These are phyloP conservation scores for Pterois miles DNA, from an alignment of 2,797 vertebrate genomes.

Conservation along the genomic window DNA sequence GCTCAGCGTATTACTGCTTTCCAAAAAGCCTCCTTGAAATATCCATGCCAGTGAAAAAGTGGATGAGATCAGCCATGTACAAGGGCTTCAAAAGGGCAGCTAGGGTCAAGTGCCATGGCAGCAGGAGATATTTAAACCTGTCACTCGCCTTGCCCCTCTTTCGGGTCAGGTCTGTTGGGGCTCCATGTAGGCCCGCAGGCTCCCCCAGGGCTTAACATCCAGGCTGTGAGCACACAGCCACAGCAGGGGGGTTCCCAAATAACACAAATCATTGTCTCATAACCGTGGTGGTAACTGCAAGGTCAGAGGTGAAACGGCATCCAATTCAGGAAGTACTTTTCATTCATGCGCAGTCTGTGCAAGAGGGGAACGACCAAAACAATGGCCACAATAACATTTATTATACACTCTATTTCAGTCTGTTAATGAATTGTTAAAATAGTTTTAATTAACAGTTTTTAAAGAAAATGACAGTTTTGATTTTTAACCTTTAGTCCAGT, in stretches of 20 bases:
- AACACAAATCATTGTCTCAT: constrained; percentile 57
- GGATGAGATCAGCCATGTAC: constrained; percentile 17
- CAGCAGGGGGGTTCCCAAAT: constrained; percentile 32
- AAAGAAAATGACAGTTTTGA: background rate
- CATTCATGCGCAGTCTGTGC: background rate
- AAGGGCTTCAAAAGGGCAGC: background rate
- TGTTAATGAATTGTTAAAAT: background rate
- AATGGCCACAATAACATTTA: background rate
- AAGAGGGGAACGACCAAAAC: background rate
- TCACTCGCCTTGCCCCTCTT: constrained; percentile 24
- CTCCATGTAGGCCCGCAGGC: background rate
- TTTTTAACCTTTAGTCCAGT: background rate
- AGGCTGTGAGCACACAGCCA: constrained; percentile 26
- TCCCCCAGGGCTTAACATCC: constrained; percentile 17
- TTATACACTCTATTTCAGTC: background rate
- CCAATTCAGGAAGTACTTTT: constrained; percentile 34
- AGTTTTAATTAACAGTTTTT: background rate
- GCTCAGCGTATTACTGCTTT: background rate
- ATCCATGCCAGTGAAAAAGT: background rate
- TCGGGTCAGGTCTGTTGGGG: background rate
- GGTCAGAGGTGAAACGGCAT: constrained; percentile 57
- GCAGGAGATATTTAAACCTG: constrained; percentile 42
- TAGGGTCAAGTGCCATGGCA: constrained; percentile 56
- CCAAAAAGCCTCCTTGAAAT: constrained; percentile 10
- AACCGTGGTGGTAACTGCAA: background rate